Conservation (phyloP, 2,797 vertebrate species). For the Eptatretus atami region DNA sequence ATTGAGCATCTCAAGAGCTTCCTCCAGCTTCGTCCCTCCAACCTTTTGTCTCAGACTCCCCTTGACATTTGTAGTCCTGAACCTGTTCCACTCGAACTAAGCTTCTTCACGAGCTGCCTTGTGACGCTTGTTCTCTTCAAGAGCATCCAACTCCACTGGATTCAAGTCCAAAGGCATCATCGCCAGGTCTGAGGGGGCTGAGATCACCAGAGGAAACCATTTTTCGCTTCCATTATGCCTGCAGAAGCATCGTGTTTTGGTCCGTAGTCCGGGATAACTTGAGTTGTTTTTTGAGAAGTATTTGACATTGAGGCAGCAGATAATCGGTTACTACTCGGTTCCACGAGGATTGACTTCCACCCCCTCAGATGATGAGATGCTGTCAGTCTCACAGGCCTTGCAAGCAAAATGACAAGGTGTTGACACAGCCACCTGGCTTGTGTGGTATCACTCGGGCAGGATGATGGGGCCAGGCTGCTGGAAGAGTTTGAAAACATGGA, state of each 20-base stretch:
- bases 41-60: neutral
- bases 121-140: neutral
- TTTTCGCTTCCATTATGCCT: too few species aligned
- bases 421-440: conserved; percentile 1
- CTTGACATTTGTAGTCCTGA: neutral
- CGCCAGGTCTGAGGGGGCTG: neutral
- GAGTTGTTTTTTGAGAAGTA: too few species aligned
- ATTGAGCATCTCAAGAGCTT: neutral
- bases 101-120: conserved; percentile 5
- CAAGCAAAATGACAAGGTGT: neutral
- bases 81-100: neutral
- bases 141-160: conserved; percentile 2
- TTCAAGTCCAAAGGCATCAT: neutral
- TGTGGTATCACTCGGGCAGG: neutral
- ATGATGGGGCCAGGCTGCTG: neutral
- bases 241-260: too few species aligned
- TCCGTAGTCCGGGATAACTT: too few species aligned
- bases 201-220: too few species aligned
- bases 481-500: conserved; percentile 3
- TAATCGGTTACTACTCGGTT: too few species aligned
- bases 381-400: too few species aligned
- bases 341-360: too few species aligned
- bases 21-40: neutral
- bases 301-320: too few species aligned
- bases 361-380: too few species aligned